Conservation (phyloP, 2,888 invertebrate species). For the Dilophus febrilis region DNA sequence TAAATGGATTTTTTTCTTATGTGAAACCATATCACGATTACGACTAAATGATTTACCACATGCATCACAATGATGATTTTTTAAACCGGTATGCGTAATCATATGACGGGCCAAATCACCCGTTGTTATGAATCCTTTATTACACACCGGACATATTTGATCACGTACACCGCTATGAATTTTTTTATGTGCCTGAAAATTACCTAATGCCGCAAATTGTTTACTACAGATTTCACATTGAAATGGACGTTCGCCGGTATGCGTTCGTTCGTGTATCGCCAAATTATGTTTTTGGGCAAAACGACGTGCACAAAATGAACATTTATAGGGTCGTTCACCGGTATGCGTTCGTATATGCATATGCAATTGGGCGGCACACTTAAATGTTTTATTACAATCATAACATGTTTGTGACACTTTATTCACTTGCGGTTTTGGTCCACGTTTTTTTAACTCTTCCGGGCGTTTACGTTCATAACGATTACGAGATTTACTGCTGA, state of each 20-base stretch:
- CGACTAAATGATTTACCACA: conserved; percentile 39
- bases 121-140: conserved; percentile 40
- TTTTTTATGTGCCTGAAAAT: conserved; percentile 44
- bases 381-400: conserved; percentile 40
- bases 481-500: conserved; percentile 22
- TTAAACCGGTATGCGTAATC: conserved; percentile 38
- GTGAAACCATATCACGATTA: conserved; percentile 36
- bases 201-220: conserved; percentile 41
- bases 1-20: conserved; percentile 27
- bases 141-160: conserved; percentile 40
- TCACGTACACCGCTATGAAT: conserved; percentile 43
- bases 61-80: conserved; percentile 40
- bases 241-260: conserved; percentile 36
- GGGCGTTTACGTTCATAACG: conserved; percentile 39
- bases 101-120: conserved; percentile 43
- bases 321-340: conserved; percentile 39
- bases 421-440: conserved; percentile 42
- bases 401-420: conserved; percentile 39
- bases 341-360: conserved; percentile 44
- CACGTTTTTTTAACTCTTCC: conserved; percentile 38
- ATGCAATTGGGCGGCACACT: conserved; percentile 42
- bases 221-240: conserved; percentile 47
- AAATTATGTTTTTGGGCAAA: conserved; percentile 45
- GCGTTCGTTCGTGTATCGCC: conserved; percentile 39
- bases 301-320: conserved; percentile 37